These are phyloP conservation scores for Dicentrarchus labrax DNA, from an alignment of 2,113 vertebrate species.

Conservation along the genomic window DNA sequence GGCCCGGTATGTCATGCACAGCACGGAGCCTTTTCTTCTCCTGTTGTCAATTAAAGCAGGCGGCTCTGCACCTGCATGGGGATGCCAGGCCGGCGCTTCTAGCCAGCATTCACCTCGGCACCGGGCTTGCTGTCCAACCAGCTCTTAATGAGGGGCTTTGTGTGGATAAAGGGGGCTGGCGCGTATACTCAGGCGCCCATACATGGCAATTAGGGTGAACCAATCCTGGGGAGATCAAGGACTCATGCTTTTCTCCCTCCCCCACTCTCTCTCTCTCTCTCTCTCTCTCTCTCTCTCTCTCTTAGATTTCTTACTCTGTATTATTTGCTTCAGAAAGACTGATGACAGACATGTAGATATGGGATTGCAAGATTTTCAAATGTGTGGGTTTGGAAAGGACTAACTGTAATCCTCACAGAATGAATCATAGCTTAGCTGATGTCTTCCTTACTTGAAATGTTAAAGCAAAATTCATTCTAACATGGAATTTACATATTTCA, in stretches of 20 bases:
- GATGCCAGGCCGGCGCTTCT: constrained; percentile 62
- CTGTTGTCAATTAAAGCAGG: constrained; percentile 77
- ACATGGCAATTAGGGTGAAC: constrained; percentile 77
- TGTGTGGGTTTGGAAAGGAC: constrained; percentile 43
- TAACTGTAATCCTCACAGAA: constrained; percentile 52
- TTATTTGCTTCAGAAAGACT: constrained; percentile 53
- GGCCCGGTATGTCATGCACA: constrained; percentile 57
- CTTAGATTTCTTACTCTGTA: constrained; percentile 23
- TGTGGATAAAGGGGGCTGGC: constrained; percentile 72
- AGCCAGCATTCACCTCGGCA: constrained; percentile 71
- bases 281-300: background rate
- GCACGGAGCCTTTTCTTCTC: constrained; percentile 67
- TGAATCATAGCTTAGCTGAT: constrained; percentile 48
- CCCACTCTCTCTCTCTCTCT: constrained; percentile 16
- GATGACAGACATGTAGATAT: constrained; percentile 51
- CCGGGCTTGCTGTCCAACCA: constrained; percentile 65
- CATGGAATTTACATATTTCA: constrained; percentile 47
- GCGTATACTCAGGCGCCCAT: constrained; percentile 46
- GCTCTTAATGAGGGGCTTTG: constrained; percentile 83
- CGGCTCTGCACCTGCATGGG: constrained; percentile 73
- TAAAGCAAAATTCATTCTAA: constrained; percentile 26
- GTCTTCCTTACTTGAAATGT: constrained; percentile 31
- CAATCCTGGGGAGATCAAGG: constrained; percentile 65
- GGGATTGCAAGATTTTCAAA: constrained; percentile 48
- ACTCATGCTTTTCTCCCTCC: constrained; percentile 9